A percentile compares a stretch with the other conserved stretches of the same genome.
Conservation (phyloP, 1,140 invertebrate genomes). For the Anadara kagoshimensis region DNA sequence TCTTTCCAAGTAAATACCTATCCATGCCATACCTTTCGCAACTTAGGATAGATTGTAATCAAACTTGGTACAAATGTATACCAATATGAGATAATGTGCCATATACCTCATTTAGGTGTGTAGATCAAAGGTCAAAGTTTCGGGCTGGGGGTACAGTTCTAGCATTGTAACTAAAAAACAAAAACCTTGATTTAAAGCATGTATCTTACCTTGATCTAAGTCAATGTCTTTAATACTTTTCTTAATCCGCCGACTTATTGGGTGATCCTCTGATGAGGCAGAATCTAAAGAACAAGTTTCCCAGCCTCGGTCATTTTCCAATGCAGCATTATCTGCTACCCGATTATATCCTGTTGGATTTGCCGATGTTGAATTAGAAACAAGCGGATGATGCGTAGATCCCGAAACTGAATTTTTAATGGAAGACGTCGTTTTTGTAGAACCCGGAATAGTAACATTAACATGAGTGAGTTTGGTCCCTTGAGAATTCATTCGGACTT, state of each 20-base stretch:
- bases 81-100: too few species aligned
- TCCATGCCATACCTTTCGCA: too few species aligned
- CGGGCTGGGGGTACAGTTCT: too few species aligned
- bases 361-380: neutral
- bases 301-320: slow-evolving; percentile 29
- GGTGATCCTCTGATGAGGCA: slow-evolving; percentile 23
- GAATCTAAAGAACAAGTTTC: slow-evolving; percentile 34
- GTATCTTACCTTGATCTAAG: slow-evolving; percentile 9
- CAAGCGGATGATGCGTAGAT: slow-evolving; percentile 6
- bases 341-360: slow-evolving; percentile 1
- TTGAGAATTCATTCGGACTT: slow-evolving; percentile 27
- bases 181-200: too few species aligned
- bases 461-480: slow-evolving; percentile 31
- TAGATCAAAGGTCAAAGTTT: too few species aligned
- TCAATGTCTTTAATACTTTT: slow-evolving; percentile 29
- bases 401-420: slow-evolving; percentile 6
- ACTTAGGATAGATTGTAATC: too few species aligned
- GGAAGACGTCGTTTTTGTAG: slow-evolving; percentile 27
- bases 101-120: too few species aligned
- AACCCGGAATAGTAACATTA: slow-evolving; percentile 33
- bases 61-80: too few species aligned
- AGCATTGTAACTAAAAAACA: too few species aligned
- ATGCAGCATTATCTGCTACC: neutral
- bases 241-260: slow-evolving; percentile 21
- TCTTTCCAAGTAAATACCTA: too few species aligned